Base-by-base conservation (phyloP, 2,797 vertebrate genomes). In the Lepus townsendii region DNA sequence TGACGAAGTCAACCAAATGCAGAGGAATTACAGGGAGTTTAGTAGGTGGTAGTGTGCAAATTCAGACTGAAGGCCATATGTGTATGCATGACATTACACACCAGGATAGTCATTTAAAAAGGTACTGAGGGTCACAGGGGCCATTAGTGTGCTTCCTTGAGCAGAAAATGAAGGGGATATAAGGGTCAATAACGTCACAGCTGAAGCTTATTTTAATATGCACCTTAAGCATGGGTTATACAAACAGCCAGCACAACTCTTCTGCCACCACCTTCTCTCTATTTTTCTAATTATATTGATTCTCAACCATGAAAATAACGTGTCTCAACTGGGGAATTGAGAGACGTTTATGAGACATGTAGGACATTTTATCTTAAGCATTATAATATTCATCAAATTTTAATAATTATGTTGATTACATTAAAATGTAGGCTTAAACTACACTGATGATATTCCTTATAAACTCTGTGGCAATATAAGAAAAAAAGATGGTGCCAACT, bases 401-500 rank as follows among this genome's bases (percentile, higher is more conserved):
- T 91, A 65, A 84, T 85, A 35, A 78, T 26, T 95, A 8, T 57
- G 84, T 95, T 77, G 83, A 20, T 62, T 24, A 77, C 35, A 0
- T 84, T 83, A 19, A 85, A 57, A 50, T 96, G 38, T 84, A 78
- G 2, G 62, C 16, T n/a, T 90, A 82, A 95, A 77, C 57, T 50
- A 93, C 97, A 80, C 13, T 85, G 38, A 73, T 72, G 17, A 90
- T 92, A 47, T 69, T 86, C 0, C 35, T 57, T 95, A 96, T 90
- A 96, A 90, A 96, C 9, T 82, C 14, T 87, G 92, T 79, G 54
- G 42, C n/a, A 66, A 96, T 9, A 90, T 83, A 84, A 92, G 30
- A 69, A 94, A 66, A n/a, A 90, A n/a, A 88, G 8, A 90, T 87
- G 38, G 52, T 95, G 86, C 90, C 95, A 97, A 32, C 30, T 94